A percentile compares a stretch with the other conserved stretches of the same genome.
Conservation (phyloP, 64 coral and sea anemone genomes). For the Pocillopora verrucosa region DNA sequence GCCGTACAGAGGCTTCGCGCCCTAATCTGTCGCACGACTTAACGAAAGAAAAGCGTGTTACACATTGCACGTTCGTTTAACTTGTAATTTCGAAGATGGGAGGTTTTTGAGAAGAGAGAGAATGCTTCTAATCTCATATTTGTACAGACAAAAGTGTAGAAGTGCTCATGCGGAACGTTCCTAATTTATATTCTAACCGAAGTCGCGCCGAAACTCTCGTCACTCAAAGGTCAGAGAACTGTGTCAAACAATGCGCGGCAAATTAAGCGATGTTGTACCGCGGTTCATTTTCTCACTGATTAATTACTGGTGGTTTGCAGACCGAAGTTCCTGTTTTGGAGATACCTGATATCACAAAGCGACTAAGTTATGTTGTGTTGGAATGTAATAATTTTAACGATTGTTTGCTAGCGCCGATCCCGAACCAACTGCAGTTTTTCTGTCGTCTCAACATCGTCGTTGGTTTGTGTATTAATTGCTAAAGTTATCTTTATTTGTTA, state of each 20-base stretch:
- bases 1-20: background rate
- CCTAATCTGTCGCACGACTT: background rate
- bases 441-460: too few relatives aligned
- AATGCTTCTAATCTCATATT: background rate
- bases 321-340: too few relatives aligned
- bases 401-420: too few relatives aligned
- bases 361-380: too few relatives aligned
- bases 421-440: too few relatives aligned
- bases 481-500: too few relatives aligned
- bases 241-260: constrained; percentile 13
- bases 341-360: too few relatives aligned
- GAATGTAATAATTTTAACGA: too few relatives aligned
- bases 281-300: background rate
- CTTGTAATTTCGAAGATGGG: background rate
- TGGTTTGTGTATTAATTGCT: too few relatives aligned
- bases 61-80: background rate
- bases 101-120: background rate
- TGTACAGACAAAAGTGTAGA: background rate
- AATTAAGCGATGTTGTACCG: background rate
- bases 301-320: background rate
- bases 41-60: background rate
- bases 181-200: background rate
- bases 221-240: constrained; percentile 10
- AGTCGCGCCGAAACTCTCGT: background rate
- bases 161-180: background rate